These are phyloP conservation scores for Dione vanillae DNA, from an alignment of 2,888 invertebrate species.

Conservation along the genomic window DNA sequence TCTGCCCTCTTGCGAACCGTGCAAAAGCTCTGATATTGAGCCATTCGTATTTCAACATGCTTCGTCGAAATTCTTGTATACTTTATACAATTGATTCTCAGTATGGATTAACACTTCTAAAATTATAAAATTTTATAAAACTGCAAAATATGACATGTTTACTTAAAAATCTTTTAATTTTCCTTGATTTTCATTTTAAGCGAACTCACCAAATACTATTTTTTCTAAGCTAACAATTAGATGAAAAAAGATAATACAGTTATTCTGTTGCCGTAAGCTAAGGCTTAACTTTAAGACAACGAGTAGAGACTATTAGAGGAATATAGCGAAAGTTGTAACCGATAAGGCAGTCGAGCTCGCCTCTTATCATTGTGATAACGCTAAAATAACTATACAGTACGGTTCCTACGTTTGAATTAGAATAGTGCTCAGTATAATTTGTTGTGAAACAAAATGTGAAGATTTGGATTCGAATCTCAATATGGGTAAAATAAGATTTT, in stretches of 20 bases:
- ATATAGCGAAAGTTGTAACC: slow-evolving; percentile 31
- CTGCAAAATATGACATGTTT: no score
- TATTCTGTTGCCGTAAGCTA: not conserved
- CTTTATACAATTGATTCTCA: no score
- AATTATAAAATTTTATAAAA: no score
- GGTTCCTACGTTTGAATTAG: slow-evolving; percentile 18
- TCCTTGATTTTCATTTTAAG: no score
- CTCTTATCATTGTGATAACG: slow-evolving; percentile 34
- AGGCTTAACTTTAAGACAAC: slow-evolving; percentile 12
- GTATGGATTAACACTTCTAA: no score
- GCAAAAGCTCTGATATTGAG: no score
- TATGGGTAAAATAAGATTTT: not conserved
- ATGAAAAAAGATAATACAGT: slow-evolving; percentile 5
- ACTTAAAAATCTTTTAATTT: no score
- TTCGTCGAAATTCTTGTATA: no score
- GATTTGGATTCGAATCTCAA: not conserved
- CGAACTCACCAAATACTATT: no score
- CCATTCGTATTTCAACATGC: no score
- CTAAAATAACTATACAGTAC: slow-evolving; percentile 20
- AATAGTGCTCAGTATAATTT: slow-evolving; percentile 3
- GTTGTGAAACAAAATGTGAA: not conserved
- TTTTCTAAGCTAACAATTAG: not conserved
- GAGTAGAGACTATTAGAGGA: slow-evolving; percentile 11
- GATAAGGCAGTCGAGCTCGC: slow-evolving; percentile 32
- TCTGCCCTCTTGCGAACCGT: no score